phyloP scores from a whole-genome alignment of 2,888 invertebrate species.

The Cosmia pyralina region DNA sequence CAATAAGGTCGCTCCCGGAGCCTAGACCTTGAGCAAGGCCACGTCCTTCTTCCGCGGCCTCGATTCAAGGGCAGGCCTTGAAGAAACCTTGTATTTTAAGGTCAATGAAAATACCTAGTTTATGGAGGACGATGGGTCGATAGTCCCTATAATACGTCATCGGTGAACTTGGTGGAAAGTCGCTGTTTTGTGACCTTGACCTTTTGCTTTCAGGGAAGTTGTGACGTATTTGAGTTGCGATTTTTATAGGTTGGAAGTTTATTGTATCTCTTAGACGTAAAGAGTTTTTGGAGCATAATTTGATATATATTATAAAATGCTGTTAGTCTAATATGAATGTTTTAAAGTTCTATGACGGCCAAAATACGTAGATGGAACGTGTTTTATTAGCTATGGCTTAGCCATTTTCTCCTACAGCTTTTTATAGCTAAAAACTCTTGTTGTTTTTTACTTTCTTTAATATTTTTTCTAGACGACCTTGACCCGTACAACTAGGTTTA shows the following conservation, averaged over 20 bases:
- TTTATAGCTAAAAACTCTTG: not conserved
- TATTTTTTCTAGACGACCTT: too few species aligned
- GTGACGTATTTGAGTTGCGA: conserved; percentile 1
- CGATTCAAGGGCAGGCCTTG: conserved; percentile 59
- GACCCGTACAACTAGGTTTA: too few species aligned
- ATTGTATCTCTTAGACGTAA: not conserved
- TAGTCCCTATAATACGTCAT: conserved; percentile 40
- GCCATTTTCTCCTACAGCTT: not conserved
- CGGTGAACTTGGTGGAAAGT: conserved; percentile 47
- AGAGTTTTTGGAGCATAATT: not conserved
- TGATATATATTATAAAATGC: too few species aligned
- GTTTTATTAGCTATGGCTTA: not conserved
- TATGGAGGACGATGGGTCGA: conserved; percentile 42
- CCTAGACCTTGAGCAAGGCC: conserved; percentile 46
- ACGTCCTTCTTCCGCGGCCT: conserved; percentile 55
- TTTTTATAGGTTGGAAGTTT: not conserved
- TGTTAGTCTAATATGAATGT: not conserved
- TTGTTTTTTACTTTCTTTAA: not conserved
- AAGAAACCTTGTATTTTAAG: conserved; percentile 51
- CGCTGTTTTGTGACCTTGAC: conserved; percentile 31
- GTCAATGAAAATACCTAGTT: conserved; percentile 47
- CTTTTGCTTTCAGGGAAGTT: conserved; percentile 14
- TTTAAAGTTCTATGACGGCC: not conserved
- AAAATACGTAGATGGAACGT: not conserved
- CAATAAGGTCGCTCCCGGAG: conserved; percentile 53